Conservation (phyloP, 2,888 invertebrate genomes). For the Scelioninae gen. 1 region DNA sequence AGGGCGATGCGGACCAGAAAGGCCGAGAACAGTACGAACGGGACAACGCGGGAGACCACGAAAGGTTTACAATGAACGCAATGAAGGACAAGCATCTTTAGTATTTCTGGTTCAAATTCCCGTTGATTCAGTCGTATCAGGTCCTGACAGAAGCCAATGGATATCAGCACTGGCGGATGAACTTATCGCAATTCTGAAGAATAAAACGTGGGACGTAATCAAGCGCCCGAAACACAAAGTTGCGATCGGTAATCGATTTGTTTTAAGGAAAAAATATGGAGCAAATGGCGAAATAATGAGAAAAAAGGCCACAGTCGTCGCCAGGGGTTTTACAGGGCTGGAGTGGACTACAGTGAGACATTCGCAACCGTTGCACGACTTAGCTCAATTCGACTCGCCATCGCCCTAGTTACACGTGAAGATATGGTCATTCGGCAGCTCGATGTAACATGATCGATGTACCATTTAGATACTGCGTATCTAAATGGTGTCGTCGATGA, state of each 20-base stretch:
- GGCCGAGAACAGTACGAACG: slow-evolving; percentile 14
- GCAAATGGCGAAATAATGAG: no score
- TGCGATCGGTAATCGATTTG: slow-evolving; percentile 22
- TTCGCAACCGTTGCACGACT: no score
- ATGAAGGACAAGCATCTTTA: neutral
- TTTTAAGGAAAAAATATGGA: no score
- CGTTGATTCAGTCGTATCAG: neutral
- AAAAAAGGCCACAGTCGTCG: slow-evolving; percentile 39
- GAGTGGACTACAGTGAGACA: no score
- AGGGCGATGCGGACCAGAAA: slow-evolving; percentile 17
- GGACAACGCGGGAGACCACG: slow-evolving; percentile 24
- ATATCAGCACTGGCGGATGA: slow-evolving; percentile 25
- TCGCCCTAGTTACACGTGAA: no score
- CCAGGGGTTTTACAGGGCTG: slow-evolving; percentile 28
- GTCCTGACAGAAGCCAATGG: slow-evolving; percentile 6
- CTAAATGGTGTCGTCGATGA: no score
- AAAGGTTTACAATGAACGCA: slow-evolving; percentile 13
- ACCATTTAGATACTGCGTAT: no score
- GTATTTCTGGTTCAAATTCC: slow-evolving; percentile 6
- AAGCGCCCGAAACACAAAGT: neutral
- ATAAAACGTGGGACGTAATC: neutral
- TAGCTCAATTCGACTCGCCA: no score
- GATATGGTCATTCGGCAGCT: no score
- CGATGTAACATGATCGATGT: no score
- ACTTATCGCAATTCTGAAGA: slow-evolving; percentile 8